Percentiles rank a stretch among this genome's conserved stretches.
These are phyloP conservation scores for Dicyrtoma fusca DNA, from an alignment of 2,888 invertebrate genomes.

Conservation along the genomic window DNA sequence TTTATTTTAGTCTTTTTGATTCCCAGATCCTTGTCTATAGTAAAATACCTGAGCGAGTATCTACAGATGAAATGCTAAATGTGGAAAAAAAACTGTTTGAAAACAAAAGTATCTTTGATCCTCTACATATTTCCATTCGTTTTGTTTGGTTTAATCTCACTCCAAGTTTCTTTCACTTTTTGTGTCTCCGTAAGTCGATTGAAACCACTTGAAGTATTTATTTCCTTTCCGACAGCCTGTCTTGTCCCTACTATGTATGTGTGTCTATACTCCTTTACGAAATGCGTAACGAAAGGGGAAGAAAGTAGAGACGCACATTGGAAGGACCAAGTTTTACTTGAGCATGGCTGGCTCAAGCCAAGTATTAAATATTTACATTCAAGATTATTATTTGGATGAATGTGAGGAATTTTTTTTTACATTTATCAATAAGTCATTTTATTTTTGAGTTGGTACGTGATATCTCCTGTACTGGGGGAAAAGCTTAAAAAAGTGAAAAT, in stretches of 20 bases:
- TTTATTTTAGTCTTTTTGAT: no score
- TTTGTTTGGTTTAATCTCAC: slow-evolving; percentile 19
- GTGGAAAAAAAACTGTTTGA: neutral
- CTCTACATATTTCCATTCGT: neutral
- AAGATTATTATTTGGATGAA: neutral
- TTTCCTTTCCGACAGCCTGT: slow-evolving; percentile 2
- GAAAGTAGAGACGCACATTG: no score
- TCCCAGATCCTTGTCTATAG: no score
- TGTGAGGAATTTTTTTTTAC: no score
- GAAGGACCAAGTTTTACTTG: no score
- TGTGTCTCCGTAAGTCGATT: slow-evolving; percentile 4
- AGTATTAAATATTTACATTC: slow-evolving; percentile 21
- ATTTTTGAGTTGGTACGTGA: no score
- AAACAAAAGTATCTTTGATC: slow-evolving; percentile 17
- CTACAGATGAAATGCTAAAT: no score
- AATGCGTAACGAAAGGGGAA: neutral
- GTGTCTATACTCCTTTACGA: neutral
- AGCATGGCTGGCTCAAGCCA: no score
- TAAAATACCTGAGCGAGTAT: no score
- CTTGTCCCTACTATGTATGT: neutral
- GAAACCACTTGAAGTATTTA: neutral
- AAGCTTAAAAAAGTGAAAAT: no score
- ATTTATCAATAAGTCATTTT: no score
- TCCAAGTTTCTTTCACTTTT: slow-evolving; percentile 14
- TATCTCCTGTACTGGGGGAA: no score